Evolutionary conservation across 2,888 invertebrate genomes (phyloP).

Genomic region (Himalopsyche tibetana): DNA sequence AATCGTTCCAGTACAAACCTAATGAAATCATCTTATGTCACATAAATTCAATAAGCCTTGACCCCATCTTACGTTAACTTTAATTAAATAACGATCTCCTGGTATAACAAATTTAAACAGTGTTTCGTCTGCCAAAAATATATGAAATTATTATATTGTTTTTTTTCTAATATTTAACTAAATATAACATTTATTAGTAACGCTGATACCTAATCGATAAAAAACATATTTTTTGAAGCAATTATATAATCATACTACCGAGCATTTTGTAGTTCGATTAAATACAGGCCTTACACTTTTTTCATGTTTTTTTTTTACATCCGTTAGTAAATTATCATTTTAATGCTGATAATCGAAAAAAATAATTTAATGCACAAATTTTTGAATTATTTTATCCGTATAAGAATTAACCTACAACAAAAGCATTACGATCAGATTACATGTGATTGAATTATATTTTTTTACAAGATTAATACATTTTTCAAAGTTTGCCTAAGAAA

Average conservation of each 20-base stretch:
- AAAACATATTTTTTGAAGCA: no score
- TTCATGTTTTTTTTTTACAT: no score
- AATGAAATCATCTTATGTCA: slow-evolving; percentile 16
- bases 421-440: background rate
- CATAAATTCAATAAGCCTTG: slow-evolving; percentile 36
- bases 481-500: slow-evolving; percentile 17
- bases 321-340: no score
- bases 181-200: no score
- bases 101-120: background rate
- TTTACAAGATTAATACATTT: slow-evolving; percentile 38
- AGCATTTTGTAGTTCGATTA: no score
- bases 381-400: background rate
- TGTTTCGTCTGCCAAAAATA: background rate
- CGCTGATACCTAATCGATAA: no score
- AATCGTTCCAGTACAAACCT: slow-evolving; percentile 14
- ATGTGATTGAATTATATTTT: slow-evolving; percentile 16
- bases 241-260: no score
- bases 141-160: background rate
- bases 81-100: background rate
- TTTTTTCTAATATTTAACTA: no score
- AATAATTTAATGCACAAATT: no score
- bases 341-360: no score
- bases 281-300: no score
- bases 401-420: background rate
- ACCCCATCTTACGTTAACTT: slow-evolving; percentile 13